phyloP scores from a whole-genome alignment of 2,797 vertebrate genomes.

The Diplodus puntazzo region DNA sequence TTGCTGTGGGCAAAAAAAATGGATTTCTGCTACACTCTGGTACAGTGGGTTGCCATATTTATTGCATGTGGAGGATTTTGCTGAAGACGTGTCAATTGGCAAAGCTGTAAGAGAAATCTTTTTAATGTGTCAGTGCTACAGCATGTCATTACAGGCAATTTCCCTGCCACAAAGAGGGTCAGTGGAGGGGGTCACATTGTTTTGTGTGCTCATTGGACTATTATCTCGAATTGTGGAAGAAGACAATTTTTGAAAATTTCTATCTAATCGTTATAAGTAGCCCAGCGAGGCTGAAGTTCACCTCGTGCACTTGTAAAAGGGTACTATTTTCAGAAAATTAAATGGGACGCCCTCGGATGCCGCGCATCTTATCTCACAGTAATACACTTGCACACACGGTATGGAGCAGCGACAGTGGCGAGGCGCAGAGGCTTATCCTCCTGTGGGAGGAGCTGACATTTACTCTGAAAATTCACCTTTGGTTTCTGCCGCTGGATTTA shows the following conservation, averaged over 20 bases:
- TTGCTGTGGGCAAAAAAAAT: constrained; percentile 50
- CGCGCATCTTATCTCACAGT: constrained; percentile 61
- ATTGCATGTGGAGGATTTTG: constrained; percentile 56
- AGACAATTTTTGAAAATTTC: constrained; percentile 74
- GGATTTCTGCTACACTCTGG: constrained; percentile 26
- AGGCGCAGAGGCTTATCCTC: constrained; percentile 65
- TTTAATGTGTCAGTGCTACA: constrained; percentile 64
- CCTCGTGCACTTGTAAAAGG: constrained; percentile 68
- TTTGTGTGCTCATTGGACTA: constrained; percentile 72
- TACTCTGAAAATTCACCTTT: constrained; percentile 76
- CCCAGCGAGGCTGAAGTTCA: constrained; percentile 76
- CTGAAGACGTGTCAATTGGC: constrained; percentile 71
- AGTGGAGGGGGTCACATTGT: constrained; percentile 67
- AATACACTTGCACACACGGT: constrained; percentile 52
- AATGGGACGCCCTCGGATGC: constrained; percentile 62
- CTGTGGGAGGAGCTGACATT: constrained; percentile 77
- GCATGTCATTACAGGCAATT: constrained; percentile 81
- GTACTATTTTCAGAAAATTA: constrained; percentile 68
- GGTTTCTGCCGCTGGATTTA: constrained; percentile 73
- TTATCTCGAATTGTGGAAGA: constrained; percentile 74
- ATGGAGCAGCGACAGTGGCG: constrained; percentile 53
- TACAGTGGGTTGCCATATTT: constrained; percentile 53
- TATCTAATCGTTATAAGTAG: constrained; percentile 76
- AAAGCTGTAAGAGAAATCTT: constrained; percentile 66
- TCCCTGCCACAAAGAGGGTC: constrained; percentile 79